Evolutionary conservation across 2,888 invertebrate genomes (phyloP).

Genomic region (Ectemnius continuus): DNA sequence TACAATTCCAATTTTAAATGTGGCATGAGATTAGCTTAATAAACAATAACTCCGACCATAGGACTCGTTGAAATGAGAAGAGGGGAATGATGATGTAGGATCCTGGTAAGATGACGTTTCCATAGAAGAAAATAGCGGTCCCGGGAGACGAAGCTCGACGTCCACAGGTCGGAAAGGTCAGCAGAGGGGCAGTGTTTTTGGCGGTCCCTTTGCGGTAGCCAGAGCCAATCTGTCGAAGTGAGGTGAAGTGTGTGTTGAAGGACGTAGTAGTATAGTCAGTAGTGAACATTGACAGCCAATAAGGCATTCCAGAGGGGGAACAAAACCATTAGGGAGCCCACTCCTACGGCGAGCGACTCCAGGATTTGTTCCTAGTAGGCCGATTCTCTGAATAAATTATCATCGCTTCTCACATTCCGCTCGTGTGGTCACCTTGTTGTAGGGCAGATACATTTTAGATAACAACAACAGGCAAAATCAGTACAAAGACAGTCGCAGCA

Average conservation of each 20-base stretch:
- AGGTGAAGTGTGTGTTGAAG: slow-evolving; percentile 11
- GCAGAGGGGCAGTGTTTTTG: slow-evolving; percentile 46
- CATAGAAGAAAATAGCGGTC: slow-evolving; percentile 19
- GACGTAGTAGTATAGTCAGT: slow-evolving; percentile 28
- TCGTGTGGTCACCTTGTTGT: neutral
- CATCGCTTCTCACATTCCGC: neutral
- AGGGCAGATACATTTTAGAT: neutral
- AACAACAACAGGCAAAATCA: neutral
- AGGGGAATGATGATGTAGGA: slow-evolving; percentile 32
- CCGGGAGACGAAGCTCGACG: slow-evolving; percentile 16
- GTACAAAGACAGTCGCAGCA: neutral
- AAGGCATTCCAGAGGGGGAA: slow-evolving; percentile 54
- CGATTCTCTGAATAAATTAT: slow-evolving; percentile 51
- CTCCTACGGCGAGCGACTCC: slow-evolving; percentile 10
- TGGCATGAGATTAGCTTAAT: too few species aligned
- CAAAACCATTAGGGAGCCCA: slow-evolving; percentile 41
- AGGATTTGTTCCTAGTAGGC: slow-evolving; percentile 13
- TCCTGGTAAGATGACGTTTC: slow-evolving; percentile 25
- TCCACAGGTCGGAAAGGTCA: slow-evolving; percentile 29
- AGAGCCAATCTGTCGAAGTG: slow-evolving; percentile 55
- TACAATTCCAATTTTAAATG: too few species aligned
- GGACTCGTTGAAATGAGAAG: too few species aligned
- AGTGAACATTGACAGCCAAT: slow-evolving; percentile 64
- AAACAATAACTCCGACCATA: too few species aligned
- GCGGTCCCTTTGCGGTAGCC: slow-evolving; percentile 49